Percentiles rank a stretch among this genome's conserved stretches.
Evolutionary conservation across 2,797 vertebrate genomes (phyloP).

Genomic region (Phataginus tricuspis): DNA sequence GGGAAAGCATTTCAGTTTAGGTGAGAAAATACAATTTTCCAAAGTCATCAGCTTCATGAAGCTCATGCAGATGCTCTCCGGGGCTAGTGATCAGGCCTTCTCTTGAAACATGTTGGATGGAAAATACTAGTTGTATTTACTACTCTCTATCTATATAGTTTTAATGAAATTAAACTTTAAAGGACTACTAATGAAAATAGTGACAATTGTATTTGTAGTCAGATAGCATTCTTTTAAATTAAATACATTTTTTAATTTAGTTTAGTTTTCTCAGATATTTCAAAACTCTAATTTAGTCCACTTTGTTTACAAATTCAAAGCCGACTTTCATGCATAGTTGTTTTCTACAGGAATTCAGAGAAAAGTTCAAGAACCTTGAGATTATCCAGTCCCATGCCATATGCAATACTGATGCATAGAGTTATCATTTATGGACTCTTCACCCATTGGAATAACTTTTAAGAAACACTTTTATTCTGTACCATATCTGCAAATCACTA

Average conservation of each 20-base stretch:
- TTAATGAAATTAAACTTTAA: not conserved
- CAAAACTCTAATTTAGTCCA: not conserved
- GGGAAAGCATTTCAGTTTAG: not conserved
- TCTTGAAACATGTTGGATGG: not conserved
- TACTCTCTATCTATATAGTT: not conserved
- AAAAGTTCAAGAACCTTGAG: not conserved
- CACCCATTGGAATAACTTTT: not conserved
- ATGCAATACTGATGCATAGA: not conserved
- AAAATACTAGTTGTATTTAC: not conserved
- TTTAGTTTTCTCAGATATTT: not conserved
- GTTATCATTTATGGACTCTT: not conserved
- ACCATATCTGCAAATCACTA: not conserved
- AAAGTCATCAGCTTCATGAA: not conserved
- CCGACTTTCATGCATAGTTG: not conserved
- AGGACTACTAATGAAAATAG: not conserved
- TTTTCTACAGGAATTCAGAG: not conserved
- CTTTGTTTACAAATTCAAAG: not conserved
- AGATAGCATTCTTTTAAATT: not conserved
- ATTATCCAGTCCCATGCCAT: not conserved
- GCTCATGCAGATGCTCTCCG: not conserved
- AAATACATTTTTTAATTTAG: not conserved
- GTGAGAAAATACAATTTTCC: not conserved
- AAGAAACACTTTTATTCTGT: not conserved
- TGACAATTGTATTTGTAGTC: not conserved
- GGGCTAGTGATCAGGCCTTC: not conserved